Percentiles rank a stretch among this genome's conserved stretches.
phyloP scores from a whole-genome alignment of 2,113 vertebrate species.

The Anarrhichthys ocellatus region DNA sequence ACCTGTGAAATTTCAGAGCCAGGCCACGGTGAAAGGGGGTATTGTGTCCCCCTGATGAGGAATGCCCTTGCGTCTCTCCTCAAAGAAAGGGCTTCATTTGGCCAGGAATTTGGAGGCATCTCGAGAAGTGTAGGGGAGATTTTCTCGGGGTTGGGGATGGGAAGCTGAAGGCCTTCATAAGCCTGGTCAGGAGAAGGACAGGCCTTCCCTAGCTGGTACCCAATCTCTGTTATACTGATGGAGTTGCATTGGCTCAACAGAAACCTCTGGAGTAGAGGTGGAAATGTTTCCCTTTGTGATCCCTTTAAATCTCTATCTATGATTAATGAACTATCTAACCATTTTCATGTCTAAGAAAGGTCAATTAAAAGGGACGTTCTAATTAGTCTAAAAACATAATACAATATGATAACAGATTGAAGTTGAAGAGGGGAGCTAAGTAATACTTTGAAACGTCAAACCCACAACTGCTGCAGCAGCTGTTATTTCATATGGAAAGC shows the following conservation, averaged over 20 bases:
- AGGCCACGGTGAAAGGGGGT: conserved; percentile 89
- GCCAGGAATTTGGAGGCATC: conserved; percentile 95
- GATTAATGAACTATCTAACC: not conserved
- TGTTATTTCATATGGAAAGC: conserved; percentile 72
- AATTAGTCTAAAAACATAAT: not conserved
- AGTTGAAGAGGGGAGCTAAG: not conserved
- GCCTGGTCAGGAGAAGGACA: conserved; percentile 39
- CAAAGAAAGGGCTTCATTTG: conserved; percentile 95
- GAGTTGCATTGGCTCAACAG: not conserved
- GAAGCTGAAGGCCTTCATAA: conserved; percentile 75
- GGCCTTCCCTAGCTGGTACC: not conserved
- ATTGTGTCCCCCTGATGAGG: conserved; percentile 92
- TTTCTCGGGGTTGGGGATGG: conserved; percentile 66
- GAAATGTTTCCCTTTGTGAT: not conserved
- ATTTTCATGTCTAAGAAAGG: not conserved
- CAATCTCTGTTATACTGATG: not conserved
- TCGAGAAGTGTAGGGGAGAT: conserved; percentile 87
- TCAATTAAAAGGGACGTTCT: not conserved
- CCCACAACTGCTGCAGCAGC: not conserved
- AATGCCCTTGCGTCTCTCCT: conserved; percentile 89
- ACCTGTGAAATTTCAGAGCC: conserved; percentile 97
- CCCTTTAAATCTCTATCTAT: not conserved
- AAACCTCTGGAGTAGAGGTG: not conserved
- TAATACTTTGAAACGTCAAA: not conserved
- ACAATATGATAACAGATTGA: not conserved